A percentile compares a stretch with the other conserved stretches of the same genome.
These are phyloP conservation scores for Sitophilus oryzae DNA, from an alignment of 1,140 invertebrate genomes.

Conservation along the genomic window DNA sequence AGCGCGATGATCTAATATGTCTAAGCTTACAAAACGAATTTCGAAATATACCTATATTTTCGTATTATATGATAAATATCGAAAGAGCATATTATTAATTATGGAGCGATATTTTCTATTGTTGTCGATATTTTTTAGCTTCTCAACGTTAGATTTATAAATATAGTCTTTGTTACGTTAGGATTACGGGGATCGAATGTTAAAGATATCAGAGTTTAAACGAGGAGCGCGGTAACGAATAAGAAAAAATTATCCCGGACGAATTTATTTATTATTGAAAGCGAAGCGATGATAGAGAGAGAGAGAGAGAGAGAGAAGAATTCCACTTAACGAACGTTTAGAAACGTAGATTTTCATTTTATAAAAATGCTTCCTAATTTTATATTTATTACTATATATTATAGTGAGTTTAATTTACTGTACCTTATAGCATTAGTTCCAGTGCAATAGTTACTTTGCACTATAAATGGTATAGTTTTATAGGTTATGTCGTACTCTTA, in stretches of 20 bases:
- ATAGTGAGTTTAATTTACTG: slow-evolving; percentile 8
- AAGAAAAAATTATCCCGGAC: slow-evolving; percentile 11
- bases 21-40: slow-evolving; percentile 36
- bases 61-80: slow-evolving; percentile 34
- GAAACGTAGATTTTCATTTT: slow-evolving; percentile 8
- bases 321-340: slow-evolving; percentile 14
- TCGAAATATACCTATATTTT: slow-evolving; percentile 39
- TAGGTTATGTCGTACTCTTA: not conserved
- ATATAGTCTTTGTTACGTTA: slow-evolving; percentile 35
- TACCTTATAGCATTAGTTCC: slow-evolving; percentile 21
- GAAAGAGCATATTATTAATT: slow-evolving; percentile 27
- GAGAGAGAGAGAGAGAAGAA: slow-evolving; percentile 6
- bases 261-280: slow-evolving; percentile 11
- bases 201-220: slow-evolving; percentile 37
- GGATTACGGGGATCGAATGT: slow-evolving; percentile 25
- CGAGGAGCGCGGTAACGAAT: too few species aligned
- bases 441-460: not conserved
- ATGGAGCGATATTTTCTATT: slow-evolving; percentile 37
- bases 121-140: slow-evolving; percentile 37
- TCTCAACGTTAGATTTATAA: slow-evolving; percentile 30
- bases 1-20: slow-evolving; percentile 16
- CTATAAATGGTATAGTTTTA: not conserved
- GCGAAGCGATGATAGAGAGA: too few species aligned
- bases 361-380: slow-evolving; percentile 21
- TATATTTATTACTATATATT: slow-evolving; percentile 15